Percentiles rank a stretch among this genome's conserved stretches.
These are phyloP conservation scores for Gymnocheta viridis DNA, from an alignment of 2,888 invertebrate species.

Conservation along the genomic window DNA sequence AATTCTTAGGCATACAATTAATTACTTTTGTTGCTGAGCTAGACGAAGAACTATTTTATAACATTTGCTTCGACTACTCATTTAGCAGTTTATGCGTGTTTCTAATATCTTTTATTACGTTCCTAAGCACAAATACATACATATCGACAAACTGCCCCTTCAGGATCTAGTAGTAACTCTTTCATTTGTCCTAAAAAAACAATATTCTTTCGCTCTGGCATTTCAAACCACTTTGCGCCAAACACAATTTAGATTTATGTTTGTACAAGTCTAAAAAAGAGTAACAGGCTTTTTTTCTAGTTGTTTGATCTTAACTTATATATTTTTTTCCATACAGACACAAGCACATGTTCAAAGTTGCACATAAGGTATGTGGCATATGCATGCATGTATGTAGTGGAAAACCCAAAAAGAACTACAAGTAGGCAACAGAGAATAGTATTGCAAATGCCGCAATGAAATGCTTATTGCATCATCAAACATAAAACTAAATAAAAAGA, in stretches of 20 bases:
- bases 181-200: background rate
- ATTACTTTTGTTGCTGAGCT: background rate
- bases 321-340: background rate
- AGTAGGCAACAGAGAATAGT: constrained; percentile 45
- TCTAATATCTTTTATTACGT: background rate
- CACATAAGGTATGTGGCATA: background rate
- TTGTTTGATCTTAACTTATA: constrained; percentile 40
- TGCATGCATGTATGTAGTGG: constrained; percentile 7
- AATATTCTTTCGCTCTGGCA: background rate
- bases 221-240: background rate
- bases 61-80: background rate
- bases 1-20: background rate
- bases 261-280: constrained; percentile 28
- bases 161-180: background rate
- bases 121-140: background rate
- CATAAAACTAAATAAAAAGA: background rate
- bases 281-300: constrained; percentile 50
- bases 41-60: background rate
- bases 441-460: constrained; percentile 52
- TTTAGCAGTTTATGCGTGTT: background rate
- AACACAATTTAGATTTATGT: constrained; percentile 36
- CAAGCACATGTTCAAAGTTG: background rate
- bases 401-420: constrained; percentile 32
- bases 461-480: constrained; percentile 62
- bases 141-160: background rate